Evolutionary conservation across 2,113 vertebrate genomes (phyloP).

Genomic region (Heterotilapia buettikoferi): DNA sequence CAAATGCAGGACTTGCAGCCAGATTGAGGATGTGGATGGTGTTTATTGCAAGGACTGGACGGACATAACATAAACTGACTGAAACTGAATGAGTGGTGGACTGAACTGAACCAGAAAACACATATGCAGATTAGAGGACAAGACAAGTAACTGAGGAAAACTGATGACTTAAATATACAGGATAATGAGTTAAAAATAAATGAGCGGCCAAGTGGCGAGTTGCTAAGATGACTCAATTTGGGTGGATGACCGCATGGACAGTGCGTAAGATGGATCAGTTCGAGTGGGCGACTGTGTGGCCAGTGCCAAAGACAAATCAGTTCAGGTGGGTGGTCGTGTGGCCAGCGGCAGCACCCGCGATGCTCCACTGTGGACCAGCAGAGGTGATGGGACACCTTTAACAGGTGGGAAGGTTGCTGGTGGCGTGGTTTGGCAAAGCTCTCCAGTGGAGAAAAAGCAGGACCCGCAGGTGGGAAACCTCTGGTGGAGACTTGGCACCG

Average conservation of each 20-base stretch:
- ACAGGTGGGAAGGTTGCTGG: not conserved
- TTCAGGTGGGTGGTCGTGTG: not conserved
- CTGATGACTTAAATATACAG: not conserved
- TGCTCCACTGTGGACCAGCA: not conserved
- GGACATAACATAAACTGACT: not conserved
- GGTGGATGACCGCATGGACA: not conserved
- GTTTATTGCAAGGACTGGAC: not conserved
- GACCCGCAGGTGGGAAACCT: not conserved
- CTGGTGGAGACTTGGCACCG: not conserved
- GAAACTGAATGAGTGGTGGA: not conserved
- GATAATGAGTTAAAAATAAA: not conserved
- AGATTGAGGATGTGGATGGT: not conserved
- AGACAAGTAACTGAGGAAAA: not conserved
- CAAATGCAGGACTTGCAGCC: not conserved
- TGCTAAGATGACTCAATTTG: not conserved
- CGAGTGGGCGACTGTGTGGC: not conserved
- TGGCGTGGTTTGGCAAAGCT: not conserved
- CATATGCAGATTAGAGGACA: not conserved
- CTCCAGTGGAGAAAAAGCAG: not conserved
- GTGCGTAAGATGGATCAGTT: not conserved
- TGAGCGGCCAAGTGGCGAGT: accelerated
- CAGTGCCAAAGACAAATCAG: not conserved
- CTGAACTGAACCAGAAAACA: not conserved
- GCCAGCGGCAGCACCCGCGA: not conserved
- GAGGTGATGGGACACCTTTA: not conserved